Conservation (phyloP, 2,888 invertebrate genomes). For the Entomobrya proxima region DNA sequence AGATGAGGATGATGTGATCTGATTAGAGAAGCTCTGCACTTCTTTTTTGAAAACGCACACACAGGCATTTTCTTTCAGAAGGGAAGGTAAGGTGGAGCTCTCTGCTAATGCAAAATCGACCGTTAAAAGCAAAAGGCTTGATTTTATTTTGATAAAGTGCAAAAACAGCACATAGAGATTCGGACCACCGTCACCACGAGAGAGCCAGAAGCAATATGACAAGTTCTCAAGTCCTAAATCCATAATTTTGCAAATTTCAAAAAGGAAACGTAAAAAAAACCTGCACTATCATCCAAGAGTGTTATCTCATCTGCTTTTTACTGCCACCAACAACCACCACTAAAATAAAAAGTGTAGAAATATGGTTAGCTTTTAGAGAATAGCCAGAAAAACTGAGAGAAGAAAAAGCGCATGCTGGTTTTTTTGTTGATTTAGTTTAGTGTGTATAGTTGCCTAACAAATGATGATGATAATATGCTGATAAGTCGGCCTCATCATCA, state of each 20-base stretch:
- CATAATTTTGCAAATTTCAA: slow-evolving; percentile 65
- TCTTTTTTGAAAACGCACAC: no score
- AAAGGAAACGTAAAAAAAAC: slow-evolving; percentile 44
- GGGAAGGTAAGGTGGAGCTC: no score
- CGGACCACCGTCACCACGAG: slow-evolving; percentile 1
- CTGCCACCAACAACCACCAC: background rate
- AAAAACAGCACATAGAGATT: slow-evolving; percentile 11
- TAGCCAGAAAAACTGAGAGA: no score
- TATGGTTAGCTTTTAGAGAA: no score
- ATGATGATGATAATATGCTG: background rate
- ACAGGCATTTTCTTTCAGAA: no score
- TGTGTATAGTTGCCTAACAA: no score
- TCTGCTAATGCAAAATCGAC: slow-evolving; percentile 2
- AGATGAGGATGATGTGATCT: no score
- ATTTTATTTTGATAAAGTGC: no score
- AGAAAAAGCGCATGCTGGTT: no score
- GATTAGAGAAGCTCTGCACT: background rate
- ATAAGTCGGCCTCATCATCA: no score
- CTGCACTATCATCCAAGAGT: slow-evolving; percentile 28
- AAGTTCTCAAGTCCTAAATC: slow-evolving; percentile 67
- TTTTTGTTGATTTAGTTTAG: no score
- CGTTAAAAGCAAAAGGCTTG: background rate
- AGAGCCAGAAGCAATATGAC: slow-evolving; percentile 66
- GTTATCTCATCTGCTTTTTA: slow-evolving; percentile 6
- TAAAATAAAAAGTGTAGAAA: no score